Percentiles rank a stretch among this genome's conserved stretches.
Conservation (phyloP, 2,888 invertebrate genomes). For the Agrotis clavis region DNA sequence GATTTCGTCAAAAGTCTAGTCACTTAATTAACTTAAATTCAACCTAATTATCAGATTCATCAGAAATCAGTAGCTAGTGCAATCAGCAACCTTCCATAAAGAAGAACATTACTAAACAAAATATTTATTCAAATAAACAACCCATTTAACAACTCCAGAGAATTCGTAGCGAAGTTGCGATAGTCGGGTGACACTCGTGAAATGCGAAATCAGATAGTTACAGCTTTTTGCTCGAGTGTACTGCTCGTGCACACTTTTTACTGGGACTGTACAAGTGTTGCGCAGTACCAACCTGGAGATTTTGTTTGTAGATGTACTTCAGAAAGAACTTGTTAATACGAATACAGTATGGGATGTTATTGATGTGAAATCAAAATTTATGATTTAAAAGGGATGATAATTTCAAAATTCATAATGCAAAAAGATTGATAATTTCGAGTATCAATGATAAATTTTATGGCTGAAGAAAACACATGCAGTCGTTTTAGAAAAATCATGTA, state of each 20-base stretch:
- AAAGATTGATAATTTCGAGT: no score
- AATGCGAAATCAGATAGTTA: constrained; percentile 82
- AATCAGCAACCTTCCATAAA: neutral
- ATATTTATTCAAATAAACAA: constrained; percentile 21
- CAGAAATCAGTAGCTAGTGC: neutral
- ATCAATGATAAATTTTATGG: no score
- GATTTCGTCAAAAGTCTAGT: no score
- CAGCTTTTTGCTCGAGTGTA: constrained; percentile 75
- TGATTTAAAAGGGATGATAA: no score
- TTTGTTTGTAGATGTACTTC: constrained; percentile 58
- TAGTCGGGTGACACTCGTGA: constrained; percentile 76
- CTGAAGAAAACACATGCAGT: no score
- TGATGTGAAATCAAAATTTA: neutral
- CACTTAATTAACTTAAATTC: no score
- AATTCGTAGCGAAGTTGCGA: constrained; percentile 62
- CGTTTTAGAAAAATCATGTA: no score
- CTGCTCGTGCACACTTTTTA: constrained; percentile 69
- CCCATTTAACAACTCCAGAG: constrained; percentile 64
- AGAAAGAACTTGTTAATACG: constrained; percentile 7
- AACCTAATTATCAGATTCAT: no score
- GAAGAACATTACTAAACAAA: neutral
- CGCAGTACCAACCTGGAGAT: constrained; percentile 44
- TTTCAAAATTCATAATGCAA: no score
- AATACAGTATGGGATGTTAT: neutral
- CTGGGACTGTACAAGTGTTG: constrained; percentile 66